Percentiles rank a stretch among this genome's conserved stretches.
Conservation (phyloP, 1,140 invertebrate species). For the Oryzaephilus surinamensis region DNA sequence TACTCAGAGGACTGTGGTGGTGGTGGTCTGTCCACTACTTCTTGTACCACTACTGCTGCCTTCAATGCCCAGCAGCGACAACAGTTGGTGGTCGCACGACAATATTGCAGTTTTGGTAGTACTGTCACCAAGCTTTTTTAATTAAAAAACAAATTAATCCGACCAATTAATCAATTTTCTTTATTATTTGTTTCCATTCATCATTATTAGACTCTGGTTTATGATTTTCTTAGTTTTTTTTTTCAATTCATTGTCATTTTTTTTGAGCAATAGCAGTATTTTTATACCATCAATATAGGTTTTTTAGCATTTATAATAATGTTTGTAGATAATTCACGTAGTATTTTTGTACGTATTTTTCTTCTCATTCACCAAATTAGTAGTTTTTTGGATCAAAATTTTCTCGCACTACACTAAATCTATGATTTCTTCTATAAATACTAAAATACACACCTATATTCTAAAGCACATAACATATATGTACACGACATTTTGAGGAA, state of each 20-base stretch:
- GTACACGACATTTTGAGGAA: no score
- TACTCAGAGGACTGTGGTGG: conserved; percentile 53
- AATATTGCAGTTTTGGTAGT: conserved; percentile 91
- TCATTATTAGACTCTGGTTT: background rate
- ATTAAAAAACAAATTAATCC: background rate
- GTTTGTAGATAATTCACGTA: no score
- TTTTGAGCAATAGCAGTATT: conserved; percentile 24
- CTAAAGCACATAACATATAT: no score
- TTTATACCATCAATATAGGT: conserved; percentile 4
- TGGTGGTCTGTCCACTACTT: conserved; percentile 38
- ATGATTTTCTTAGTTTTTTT: background rate
- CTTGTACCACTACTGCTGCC: conserved; percentile 9
- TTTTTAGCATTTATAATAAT: no score
- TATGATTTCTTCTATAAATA: no score
- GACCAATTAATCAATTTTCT: background rate
- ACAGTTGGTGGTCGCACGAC: conserved; percentile 65
- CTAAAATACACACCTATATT: no score
- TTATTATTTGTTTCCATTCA: background rate
- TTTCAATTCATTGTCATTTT: background rate
- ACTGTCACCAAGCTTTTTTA: conserved; percentile 45
- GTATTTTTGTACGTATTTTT: conserved; percentile 9
- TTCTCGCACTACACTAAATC: conserved; percentile 5
- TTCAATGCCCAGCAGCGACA: conserved; percentile 34
- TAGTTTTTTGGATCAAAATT: conserved; percentile 7
- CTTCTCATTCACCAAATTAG: background rate